Evolutionary conservation across 2,888 invertebrate species (phyloP).

Genomic region (Caenorhabditis wallacei): DNA sequence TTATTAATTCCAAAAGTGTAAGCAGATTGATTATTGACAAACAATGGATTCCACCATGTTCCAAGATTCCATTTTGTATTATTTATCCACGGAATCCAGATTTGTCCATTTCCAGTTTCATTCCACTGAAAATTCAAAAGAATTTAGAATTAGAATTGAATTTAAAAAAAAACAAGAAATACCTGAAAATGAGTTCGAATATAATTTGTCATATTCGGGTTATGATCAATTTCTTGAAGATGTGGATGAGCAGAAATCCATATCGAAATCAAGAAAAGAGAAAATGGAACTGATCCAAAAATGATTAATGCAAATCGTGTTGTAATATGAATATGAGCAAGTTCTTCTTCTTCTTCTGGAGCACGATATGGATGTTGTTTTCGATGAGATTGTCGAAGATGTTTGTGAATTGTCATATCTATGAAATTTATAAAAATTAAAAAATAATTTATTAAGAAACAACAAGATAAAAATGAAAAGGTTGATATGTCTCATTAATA

Average conservation of each 20-base stretch:
- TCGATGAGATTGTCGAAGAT: slow-evolving; percentile 6
- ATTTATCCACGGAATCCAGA: slow-evolving; percentile 31
- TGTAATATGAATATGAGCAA: slow-evolving; percentile 44
- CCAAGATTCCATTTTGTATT: slow-evolving; percentile 37
- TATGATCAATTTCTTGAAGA: neutral
- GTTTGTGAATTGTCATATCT: slow-evolving; percentile 42
- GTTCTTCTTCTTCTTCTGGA: slow-evolving; percentile 53
- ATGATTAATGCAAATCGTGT: slow-evolving; percentile 22
- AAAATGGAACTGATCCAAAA: slow-evolving; percentile 40
- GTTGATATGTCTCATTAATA: slow-evolving; percentile 5
- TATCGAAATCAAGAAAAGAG: slow-evolving; percentile 23
- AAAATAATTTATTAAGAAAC: slow-evolving; percentile 15
- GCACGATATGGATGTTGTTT: slow-evolving; percentile 30
- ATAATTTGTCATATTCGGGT: slow-evolving; percentile 26
- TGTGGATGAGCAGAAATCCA: slow-evolving; percentile 61
- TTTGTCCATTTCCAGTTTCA: slow-evolving; percentile 52
- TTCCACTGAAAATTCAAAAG: slow-evolving; percentile 38
- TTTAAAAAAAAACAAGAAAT: neutral
- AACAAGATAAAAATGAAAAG: neutral
- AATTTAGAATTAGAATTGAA: neutral
- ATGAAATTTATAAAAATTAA: neutral
- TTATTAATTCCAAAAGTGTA: slow-evolving; percentile 49
- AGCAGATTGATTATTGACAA: slow-evolving; percentile 16
- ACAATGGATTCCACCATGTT: slow-evolving; percentile 23
- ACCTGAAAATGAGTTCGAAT: slow-evolving; percentile 34